Percentiles rank a stretch among this genome's conserved stretches.
These are phyloP conservation scores for Maniola hyperantus DNA, from an alignment of 2,888 invertebrate genomes.

Conservation along the genomic window DNA sequence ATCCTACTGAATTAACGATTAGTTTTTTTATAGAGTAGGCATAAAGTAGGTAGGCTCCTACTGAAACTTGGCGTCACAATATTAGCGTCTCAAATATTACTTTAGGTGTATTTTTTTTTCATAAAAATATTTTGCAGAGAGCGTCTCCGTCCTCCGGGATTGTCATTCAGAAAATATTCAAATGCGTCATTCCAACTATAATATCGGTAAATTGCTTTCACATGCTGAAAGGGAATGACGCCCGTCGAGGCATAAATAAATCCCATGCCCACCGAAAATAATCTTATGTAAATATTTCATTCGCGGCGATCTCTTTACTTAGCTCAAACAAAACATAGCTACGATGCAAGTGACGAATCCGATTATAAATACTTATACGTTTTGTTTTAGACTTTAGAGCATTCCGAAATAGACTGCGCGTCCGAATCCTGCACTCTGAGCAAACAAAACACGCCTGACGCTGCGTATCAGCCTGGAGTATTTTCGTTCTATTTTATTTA, in stretches of 20 bases:
- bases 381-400: conserved; percentile 53
- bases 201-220: conserved; percentile 71
- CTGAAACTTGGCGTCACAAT: no score
- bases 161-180: conserved; percentile 57
- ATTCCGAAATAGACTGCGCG: conserved; percentile 60
- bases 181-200: conserved; percentile 71
- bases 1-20: no score
- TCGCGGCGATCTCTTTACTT: conserved; percentile 65
- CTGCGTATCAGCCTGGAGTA: conserved; percentile 58
- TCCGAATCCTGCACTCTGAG: conserved; percentile 54
- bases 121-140: conserved; percentile 44
- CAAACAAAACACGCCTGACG: conserved; percentile 59
- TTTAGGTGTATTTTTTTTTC: background rate
- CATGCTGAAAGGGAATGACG: conserved; percentile 71
- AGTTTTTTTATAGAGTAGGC: no score
- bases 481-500: conserved; percentile 75
- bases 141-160: conserved; percentile 28
- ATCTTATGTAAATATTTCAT: conserved; percentile 71
- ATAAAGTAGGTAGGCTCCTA: no score
- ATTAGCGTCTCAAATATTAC: background rate
- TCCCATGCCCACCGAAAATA: conserved; percentile 63
- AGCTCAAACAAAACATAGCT: conserved; percentile 71
- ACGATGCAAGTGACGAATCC: conserved; percentile 66
- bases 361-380: conserved; percentile 68
- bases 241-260: conserved; percentile 65